Evolutionary conservation across 2,797 vertebrate genomes (phyloP).

Genomic region (Erithacus rubecula): DNA sequence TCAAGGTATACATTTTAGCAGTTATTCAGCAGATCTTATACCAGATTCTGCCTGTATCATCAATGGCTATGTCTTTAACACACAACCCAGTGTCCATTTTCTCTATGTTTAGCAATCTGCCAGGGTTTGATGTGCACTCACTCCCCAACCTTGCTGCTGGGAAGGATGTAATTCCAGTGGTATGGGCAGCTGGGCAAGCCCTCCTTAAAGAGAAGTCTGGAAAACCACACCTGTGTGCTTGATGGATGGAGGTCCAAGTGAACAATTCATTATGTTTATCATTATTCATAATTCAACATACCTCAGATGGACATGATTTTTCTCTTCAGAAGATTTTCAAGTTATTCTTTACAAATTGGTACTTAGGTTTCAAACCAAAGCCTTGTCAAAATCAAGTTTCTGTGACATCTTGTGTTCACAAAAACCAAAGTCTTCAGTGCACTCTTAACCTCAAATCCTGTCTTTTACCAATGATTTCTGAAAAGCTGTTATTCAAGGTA

Average conservation of each 20-base stretch:
- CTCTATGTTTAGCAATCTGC: neutral
- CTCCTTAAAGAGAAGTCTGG: neutral
- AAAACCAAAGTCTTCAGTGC: neutral
- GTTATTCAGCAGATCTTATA: neutral
- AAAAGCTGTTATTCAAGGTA: neutral
- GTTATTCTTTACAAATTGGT: neutral
- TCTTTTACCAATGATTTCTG: neutral
- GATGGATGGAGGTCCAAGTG: neutral
- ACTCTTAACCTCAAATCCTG: neutral
- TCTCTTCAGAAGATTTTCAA: neutral
- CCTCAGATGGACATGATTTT: neutral
- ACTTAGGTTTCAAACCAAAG: neutral
- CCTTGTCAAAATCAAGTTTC: neutral
- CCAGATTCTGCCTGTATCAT: neutral
- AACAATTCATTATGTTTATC: neutral
- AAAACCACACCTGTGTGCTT: neutral
- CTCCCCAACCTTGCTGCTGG: neutral
- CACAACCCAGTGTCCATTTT: neutral
- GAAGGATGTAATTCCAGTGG: neutral
- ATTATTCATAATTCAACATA: neutral
- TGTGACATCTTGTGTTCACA: neutral
- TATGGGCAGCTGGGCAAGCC: neutral
- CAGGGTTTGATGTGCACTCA: neutral
- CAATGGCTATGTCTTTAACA: neutral
- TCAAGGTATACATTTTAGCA: neutral